Conservation (phyloP, 2,888 invertebrate species). For the Drosophila paranaensis region DNA sequence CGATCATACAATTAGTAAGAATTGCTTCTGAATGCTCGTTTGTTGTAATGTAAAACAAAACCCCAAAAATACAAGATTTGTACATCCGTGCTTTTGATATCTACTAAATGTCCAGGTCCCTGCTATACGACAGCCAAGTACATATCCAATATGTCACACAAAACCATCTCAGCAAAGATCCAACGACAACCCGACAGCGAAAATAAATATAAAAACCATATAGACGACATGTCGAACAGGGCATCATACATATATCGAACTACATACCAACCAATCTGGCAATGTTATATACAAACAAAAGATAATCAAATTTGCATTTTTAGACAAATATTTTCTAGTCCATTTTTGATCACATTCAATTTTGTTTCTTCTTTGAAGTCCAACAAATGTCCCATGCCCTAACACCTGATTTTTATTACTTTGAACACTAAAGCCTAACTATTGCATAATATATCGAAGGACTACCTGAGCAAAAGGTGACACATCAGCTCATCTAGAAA, state of each 20-base stretch:
- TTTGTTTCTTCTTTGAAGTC: conserved; percentile 35
- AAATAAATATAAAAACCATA: background rate
- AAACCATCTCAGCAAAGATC: conserved; percentile 6
- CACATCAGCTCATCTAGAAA: conserved; percentile 74
- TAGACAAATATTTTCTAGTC: conserved; percentile 23
- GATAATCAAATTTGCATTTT: conserved; percentile 13
- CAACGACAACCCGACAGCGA: conserved; percentile 13
- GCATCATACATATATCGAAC: conserved; percentile 12
- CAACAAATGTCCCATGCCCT: conserved; percentile 67
- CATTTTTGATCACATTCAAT: conserved; percentile 4
- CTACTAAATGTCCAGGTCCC: conserved; percentile 74
- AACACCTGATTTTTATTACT: conserved; percentile 67
- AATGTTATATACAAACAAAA: conserved; percentile 17
- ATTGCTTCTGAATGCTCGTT: conserved; percentile 54
- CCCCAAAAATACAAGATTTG: conserved; percentile 43
- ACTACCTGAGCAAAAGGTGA: conserved; percentile 72
- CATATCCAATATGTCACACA: conserved; percentile 21
- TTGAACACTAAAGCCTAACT: conserved; percentile 63
- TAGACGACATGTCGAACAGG: conserved; percentile 15
- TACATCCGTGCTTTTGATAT: conserved; percentile 81
- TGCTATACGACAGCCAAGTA: conserved; percentile 50
- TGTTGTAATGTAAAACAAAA: conserved; percentile 55
- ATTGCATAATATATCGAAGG: conserved; percentile 51
- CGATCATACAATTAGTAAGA: conserved; percentile 99
- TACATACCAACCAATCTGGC: conserved; percentile 8